Evolutionary conservation across 1,140 invertebrate genomes (phyloP).

Genomic region (Aphelenchoides besseyi): DNA sequence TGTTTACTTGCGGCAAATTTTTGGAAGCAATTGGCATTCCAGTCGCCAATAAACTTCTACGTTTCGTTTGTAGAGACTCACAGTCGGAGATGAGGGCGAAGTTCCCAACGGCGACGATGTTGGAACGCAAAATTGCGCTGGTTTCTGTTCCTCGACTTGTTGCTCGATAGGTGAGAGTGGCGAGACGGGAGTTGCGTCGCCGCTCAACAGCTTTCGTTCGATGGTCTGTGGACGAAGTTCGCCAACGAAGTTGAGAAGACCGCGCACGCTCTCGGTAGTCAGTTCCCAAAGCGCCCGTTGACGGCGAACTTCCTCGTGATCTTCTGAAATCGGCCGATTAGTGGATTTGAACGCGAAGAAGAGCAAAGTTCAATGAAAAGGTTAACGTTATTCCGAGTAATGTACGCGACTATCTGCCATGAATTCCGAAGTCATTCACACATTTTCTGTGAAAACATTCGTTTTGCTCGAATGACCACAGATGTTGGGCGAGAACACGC

Average conservation of each 20-base stretch:
- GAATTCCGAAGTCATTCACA: not conserved
- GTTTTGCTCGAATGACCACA: not conserved
- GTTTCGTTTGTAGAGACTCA: no score
- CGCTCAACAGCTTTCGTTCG: not conserved
- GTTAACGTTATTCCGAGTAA: no score
- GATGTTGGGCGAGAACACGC: not conserved
- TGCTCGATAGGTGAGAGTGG: not conserved
- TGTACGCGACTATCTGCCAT: not conserved
- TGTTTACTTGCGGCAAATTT: no score
- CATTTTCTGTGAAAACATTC: not conserved
- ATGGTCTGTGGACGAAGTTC: slow-evolving; percentile 12
- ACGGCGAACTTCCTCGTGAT: not conserved
- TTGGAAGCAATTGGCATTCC: no score
- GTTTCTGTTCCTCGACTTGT: not conserved
- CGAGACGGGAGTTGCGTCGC: not conserved
- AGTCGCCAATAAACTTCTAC: no score
- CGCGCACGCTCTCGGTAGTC: not conserved
- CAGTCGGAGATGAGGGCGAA: no score
- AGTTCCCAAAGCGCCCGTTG: not conserved
- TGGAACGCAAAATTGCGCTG: no score
- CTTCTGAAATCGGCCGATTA: not conserved
- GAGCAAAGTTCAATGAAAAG: not conserved
- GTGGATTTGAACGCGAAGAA: not conserved
- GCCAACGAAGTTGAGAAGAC: slow-evolving; percentile 7
- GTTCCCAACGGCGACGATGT: no score